phyloP scores from a whole-genome alignment of 2,797 vertebrate species.

The Tarsius wallacei region DNA sequence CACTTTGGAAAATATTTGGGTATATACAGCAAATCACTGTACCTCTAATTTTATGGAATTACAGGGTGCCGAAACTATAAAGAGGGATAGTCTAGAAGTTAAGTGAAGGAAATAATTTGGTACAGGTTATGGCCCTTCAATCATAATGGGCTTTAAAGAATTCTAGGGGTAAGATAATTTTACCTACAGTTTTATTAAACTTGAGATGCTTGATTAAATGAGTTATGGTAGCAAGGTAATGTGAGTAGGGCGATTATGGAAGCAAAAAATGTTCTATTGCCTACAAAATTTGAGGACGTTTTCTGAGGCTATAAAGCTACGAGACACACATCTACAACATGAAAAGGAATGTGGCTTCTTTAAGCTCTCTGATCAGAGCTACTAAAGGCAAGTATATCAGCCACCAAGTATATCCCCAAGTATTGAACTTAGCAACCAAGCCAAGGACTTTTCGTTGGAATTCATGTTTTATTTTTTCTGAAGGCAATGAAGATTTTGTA shows the following conservation, averaged over 20 bases:
- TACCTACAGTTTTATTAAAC: constrained; percentile 60
- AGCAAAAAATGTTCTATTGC: not conserved
- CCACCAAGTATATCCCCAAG: constrained; percentile 1
- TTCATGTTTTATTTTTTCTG: constrained; percentile 44
- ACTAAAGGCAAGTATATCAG: constrained; percentile 16
- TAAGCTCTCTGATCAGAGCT: constrained; percentile 25
- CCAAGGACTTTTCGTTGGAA: constrained; percentile 13
- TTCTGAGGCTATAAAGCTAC: not conserved
- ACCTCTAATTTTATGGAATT: constrained; percentile 2
- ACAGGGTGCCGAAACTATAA: not conserved
- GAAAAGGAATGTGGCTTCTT: not conserved
- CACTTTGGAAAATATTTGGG: constrained; percentile 42
- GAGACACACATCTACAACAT: not conserved
- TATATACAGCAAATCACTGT: constrained; percentile 48
- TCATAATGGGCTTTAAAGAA: constrained; percentile 51
- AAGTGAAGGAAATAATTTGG: constrained; percentile 60
- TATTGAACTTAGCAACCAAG: constrained; percentile 64
- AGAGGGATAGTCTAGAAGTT: constrained; percentile 4
- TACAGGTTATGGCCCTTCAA: constrained; percentile 1
- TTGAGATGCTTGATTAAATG: constrained; percentile 64
- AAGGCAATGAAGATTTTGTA: constrained; percentile 63
- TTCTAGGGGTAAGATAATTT: constrained; percentile 55
- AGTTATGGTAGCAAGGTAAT: constrained; percentile 13
- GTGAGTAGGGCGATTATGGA: not conserved
- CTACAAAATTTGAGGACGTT: constrained; percentile 59